Conservation (phyloP, 1,140 invertebrate genomes). For the Thalassaphorura encarpata region DNA sequence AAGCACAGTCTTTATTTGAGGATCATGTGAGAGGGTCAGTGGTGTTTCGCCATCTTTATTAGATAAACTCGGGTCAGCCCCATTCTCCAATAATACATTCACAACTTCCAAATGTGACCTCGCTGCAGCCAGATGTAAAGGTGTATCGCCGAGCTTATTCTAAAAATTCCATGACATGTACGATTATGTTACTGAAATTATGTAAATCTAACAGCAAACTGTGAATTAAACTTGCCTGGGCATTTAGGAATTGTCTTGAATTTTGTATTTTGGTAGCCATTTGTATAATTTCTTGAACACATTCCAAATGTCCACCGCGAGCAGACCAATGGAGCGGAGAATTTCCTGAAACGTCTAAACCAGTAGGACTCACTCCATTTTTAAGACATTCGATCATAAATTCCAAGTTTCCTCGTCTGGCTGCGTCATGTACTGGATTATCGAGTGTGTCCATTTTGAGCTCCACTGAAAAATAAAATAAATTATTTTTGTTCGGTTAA, state of each 20-base stretch:
- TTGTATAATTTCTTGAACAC: conserved; percentile 40
- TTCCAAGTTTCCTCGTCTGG: conserved; percentile 54
- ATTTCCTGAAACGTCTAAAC: conserved; percentile 56
- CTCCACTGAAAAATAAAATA: conserved; percentile 46
- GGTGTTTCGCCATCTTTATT: conserved; percentile 48
- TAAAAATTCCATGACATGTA: conserved; percentile 22
- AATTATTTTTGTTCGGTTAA: neutral
- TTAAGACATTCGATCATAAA: conserved; percentile 53
- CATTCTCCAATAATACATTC: conserved; percentile 48
- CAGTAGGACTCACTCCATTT: conserved; percentile 56
- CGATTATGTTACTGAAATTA: neutral
- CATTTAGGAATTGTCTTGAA: conserved; percentile 40
- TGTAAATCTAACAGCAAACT: neutral
- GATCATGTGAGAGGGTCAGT: conserved; percentile 44
- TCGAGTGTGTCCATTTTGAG: conserved; percentile 52
- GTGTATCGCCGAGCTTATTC: conserved; percentile 55
- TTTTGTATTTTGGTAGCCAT: conserved; percentile 9
- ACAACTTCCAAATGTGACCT: conserved; percentile 51
- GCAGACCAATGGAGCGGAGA: conserved; percentile 51
- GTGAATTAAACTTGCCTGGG: conserved; percentile 4
- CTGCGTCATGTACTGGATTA: conserved; percentile 58
- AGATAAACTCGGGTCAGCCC: conserved; percentile 44
- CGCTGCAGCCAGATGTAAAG: conserved; percentile 47
- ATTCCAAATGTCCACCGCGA: conserved; percentile 42
- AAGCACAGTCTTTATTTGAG: conserved; percentile 39